Evolutionary conservation across 2,888 invertebrate genomes (phyloP).

Genomic region (Drepana falcataria): DNA sequence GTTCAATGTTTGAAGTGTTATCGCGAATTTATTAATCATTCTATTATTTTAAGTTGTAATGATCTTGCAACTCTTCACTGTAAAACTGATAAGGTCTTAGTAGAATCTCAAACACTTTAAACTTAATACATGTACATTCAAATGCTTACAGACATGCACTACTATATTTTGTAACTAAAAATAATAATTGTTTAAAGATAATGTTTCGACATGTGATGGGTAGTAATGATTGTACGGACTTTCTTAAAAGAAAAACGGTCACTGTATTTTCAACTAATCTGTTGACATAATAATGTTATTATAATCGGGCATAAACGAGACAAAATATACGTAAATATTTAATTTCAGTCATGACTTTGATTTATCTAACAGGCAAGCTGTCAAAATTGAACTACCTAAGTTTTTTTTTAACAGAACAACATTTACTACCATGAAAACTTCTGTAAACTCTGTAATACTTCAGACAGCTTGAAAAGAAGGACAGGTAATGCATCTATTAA

Average conservation of each 20-base stretch:
- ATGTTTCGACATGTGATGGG: slow-evolving; percentile 11
- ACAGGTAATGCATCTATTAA: too few relatives aligned
- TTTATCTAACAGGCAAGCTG: slow-evolving; percentile 17
- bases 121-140: slow-evolving; percentile 46
- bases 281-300: slow-evolving; percentile 69
- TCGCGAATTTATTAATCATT: slow-evolving; percentile 30
- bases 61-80: slow-evolving; percentile 40
- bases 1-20: slow-evolving; percentile 36
- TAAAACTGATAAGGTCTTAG: slow-evolving; percentile 41
- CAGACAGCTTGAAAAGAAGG: too few relatives aligned
- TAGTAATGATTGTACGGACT: slow-evolving; percentile 27
- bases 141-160: slow-evolving; percentile 51
- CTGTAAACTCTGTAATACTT: too few relatives aligned
- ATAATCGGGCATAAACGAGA: slow-evolving; percentile 65
- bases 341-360: slow-evolving; percentile 50
- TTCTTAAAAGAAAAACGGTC: slow-evolving; percentile 31
- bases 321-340: slow-evolving; percentile 77
- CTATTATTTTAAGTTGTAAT: slow-evolving; percentile 18
- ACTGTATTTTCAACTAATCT: slow-evolving; percentile 56
- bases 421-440: too few relatives aligned
- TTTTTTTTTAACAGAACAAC: too few relatives aligned
- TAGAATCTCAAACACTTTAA: slow-evolving; percentile 44
- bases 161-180: slow-evolving; percentile 38
- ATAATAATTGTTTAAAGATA: slow-evolving; percentile 23
- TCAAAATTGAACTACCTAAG: too few relatives aligned